Base-by-base conservation (phyloP, 2,113 vertebrate genomes). In the Ahaetulla prasina region DNA sequence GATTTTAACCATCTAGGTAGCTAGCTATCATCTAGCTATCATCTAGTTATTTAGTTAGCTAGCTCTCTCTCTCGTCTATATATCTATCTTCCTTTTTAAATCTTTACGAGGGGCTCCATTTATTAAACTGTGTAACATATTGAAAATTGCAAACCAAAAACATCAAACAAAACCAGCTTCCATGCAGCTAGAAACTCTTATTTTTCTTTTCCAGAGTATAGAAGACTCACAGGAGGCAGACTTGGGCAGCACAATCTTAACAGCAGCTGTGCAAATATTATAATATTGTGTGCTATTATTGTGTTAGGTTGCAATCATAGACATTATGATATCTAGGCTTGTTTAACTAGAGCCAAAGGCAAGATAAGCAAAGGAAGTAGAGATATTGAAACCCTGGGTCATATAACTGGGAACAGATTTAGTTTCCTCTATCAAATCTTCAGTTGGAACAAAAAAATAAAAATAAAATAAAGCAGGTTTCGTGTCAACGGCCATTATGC, bases 181-280 rank as follows among this genome's bases (percentile, higher is more conserved):
- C 97, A 97, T 92, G 95, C 96, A 97, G 97, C 96, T 94, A 96
- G 74, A 96, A 97, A 94, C 96, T 97, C 93, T 94, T 94, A 94
- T 95, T 96, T 96, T 95, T 96, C 96, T 92, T 96, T 96, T 92
- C 45, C 74, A 91, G 93, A 53, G 92, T 95, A 96, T 95, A 96
- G 91, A 94, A 95, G 95, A 96, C 95, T 94, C 96, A 96, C 94
- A 96, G 93, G 96, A 96, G 95, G 60, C 96, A 93, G 91, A 95
- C 94, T 96, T 95, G 90, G 85, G 91, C 94, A 96, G 97, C 93
- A 91, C 93, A 93, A 96, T 96, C 97, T 95, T 94, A 91, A 54
- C 47, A 95, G 93, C 97, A 98, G 97, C 97, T 98, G 97, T 97
- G 95, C 96, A 98, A 97, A 97, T 94, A 97, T 93, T 96, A 94